phyloP scores from a whole-genome alignment of 1,140 invertebrate genomes.

The Hormaphis cornu region DNA sequence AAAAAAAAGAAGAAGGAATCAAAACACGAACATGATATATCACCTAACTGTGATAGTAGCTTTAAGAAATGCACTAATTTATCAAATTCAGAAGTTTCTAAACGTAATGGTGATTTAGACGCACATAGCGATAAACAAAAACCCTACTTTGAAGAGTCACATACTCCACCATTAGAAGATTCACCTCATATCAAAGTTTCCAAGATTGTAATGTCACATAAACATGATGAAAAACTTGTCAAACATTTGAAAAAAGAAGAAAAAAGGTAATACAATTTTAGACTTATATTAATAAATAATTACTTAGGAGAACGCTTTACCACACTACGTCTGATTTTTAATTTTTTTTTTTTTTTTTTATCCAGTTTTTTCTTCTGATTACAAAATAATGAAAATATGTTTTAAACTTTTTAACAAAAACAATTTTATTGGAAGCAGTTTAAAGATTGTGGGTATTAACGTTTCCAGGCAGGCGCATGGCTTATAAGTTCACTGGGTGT shows the following conservation, averaged over 20 bases:
- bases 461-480: too few species aligned
- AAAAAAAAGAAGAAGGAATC: slow-evolving; percentile 34
- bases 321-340: too few species aligned
- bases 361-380: too few species aligned
- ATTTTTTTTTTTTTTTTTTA: too few species aligned
- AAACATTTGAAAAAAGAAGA: slow-evolving; percentile 13
- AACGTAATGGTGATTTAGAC: slow-evolving; percentile 8
- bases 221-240: not conserved
- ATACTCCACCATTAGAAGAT: slow-evolving; percentile 14
- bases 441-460: too few species aligned
- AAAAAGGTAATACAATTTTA: slow-evolving; percentile 15
- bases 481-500: too few species aligned
- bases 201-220: not conserved
- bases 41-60: not conserved
- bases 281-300: not conserved
- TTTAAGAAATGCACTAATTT: not conserved
- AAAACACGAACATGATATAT: not conserved
- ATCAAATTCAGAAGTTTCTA: slow-evolving; percentile 1
- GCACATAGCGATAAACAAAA: slow-evolving; percentile 29
- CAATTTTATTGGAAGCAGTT: too few species aligned
- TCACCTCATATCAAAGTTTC: slow-evolving; percentile 2
- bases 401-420: too few species aligned
- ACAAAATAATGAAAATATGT: too few species aligned
- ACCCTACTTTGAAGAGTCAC: not conserved
- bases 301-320: too few species aligned